These are phyloP conservation scores for Hydrozoanthus gracilis DNA, from an alignment of 92 coral and sea anemone species.

Conservation along the genomic window DNA sequence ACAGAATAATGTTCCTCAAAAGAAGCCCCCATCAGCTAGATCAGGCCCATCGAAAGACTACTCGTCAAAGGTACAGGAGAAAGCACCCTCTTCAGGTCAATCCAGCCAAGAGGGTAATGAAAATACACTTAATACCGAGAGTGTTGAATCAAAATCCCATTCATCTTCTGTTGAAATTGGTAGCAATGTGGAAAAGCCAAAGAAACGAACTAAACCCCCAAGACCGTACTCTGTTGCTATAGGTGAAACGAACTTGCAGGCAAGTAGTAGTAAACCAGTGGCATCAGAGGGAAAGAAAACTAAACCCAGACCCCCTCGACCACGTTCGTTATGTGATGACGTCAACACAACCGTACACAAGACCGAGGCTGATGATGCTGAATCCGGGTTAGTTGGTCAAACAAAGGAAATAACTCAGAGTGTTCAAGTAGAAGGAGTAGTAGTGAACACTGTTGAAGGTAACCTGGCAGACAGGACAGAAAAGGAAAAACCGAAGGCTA, in stretches of 20 bases:
- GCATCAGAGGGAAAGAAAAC: constrained; percentile 31
- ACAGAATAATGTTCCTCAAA: constrained; percentile 38
- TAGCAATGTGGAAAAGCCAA: not conserved
- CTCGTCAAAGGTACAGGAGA: not conserved
- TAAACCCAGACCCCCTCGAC: constrained; percentile 71
- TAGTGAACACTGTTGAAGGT: no score
- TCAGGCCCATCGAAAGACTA: constrained; percentile 49
- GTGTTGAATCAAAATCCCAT: constrained; percentile 27
- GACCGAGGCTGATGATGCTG: constrained; percentile 6
- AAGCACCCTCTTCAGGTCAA: not conserved
- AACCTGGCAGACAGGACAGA: not conserved
- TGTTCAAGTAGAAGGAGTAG: not conserved
- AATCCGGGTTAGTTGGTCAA: not conserved
- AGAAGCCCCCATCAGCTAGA: constrained; percentile 59
- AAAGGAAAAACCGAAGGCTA: constrained; percentile 2
- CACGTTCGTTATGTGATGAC: constrained; percentile 68
- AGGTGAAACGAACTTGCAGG: constrained; percentile 33
- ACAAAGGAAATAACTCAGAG: constrained; percentile 1
- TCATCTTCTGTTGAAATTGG: constrained; percentile 26
- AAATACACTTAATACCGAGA: not conserved
- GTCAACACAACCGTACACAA: constrained; percentile 30
- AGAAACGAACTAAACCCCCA: constrained; percentile 46
- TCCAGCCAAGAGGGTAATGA: not conserved
- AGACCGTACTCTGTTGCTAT: constrained; percentile 48
- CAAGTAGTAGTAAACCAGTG: constrained; percentile 16